Evolutionary conservation across 2,888 invertebrate genomes (phyloP).

Genomic region (Patella ulyssiponensis): DNA sequence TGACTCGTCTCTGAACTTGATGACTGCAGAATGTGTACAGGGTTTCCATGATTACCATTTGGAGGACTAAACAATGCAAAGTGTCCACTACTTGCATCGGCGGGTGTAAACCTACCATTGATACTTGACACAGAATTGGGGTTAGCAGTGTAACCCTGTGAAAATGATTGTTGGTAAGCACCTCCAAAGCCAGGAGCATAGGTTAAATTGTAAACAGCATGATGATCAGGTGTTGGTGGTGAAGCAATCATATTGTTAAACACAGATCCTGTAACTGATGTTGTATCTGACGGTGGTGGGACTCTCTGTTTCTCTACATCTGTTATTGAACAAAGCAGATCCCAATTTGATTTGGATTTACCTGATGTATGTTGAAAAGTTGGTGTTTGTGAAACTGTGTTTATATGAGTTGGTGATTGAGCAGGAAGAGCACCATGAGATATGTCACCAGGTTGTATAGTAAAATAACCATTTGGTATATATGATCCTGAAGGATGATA

Average conservation of each 20-base stretch:
- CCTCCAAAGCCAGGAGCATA: too few relatives aligned
- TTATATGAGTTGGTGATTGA: constrained; percentile 19
- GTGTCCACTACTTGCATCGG: too few relatives aligned
- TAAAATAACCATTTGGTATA: constrained; percentile 14
- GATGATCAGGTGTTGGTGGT: too few relatives aligned
- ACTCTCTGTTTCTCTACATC: constrained; percentile 42
- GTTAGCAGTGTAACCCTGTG: too few relatives aligned
- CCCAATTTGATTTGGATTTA: constrained; percentile 59
- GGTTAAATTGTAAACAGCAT: too few relatives aligned
- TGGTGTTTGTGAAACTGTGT: constrained; percentile 14
- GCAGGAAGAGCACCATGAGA: constrained; percentile 28
- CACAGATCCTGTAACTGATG: constrained; percentile 57
- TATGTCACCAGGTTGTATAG: constrained; percentile 25
- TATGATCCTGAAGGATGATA: constrained; percentile 20
- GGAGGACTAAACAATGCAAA: too few relatives aligned
- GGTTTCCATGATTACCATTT: too few relatives aligned
- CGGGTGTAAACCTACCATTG: too few relatives aligned
- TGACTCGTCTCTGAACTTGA: too few relatives aligned
- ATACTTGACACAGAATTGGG: too few relatives aligned
- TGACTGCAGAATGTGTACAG: too few relatives aligned
- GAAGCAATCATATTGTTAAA: constrained; percentile 36
- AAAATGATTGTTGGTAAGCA: too few relatives aligned
- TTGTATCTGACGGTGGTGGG: constrained; percentile 48
- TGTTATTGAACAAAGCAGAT: constrained; percentile 57
- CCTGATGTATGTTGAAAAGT: constrained; percentile 33